Conservation (phyloP, 2,888 invertebrate genomes). For the Tryphoninae sp. region DNA sequence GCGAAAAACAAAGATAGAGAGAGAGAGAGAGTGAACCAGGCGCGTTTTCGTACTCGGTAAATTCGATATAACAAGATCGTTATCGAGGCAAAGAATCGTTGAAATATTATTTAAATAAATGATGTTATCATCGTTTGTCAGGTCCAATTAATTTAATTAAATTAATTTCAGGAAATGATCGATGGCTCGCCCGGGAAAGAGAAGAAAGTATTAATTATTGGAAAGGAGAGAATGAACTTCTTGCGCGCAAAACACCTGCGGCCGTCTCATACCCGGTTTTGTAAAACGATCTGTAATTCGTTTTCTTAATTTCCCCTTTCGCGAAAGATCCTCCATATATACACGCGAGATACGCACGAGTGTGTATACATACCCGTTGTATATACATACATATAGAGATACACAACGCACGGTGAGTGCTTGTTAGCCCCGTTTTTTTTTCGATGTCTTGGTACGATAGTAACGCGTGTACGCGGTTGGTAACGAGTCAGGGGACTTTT, state of each 20-base stretch:
- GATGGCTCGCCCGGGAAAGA: not conserved
- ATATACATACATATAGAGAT: not conserved
- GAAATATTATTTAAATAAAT: not conserved
- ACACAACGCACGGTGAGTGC: constrained; percentile 7
- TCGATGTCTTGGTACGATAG: constrained; percentile 58
- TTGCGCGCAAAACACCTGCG: constrained; percentile 37
- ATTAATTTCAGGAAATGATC: not conserved
- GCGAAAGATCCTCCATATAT: constrained; percentile 19
- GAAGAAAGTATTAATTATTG: constrained; percentile 28
- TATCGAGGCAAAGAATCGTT: not conserved
- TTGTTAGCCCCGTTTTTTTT: constrained; percentile 53
- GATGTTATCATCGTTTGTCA: not conserved
- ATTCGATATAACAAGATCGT: not conserved
- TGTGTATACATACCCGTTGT: not conserved
- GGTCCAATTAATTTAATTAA: not conserved
- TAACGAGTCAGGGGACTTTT: constrained; percentile 56
- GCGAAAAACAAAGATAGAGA: not conserved
- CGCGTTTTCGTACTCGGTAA: not conserved
- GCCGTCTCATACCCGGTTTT: constrained; percentile 10
- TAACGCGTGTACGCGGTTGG: constrained; percentile 56
- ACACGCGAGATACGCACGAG: not conserved
- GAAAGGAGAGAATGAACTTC: constrained; percentile 32
- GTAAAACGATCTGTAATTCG: constrained; percentile 54
- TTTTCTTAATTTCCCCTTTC: constrained; percentile 54
- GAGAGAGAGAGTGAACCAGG: not conserved